Percentiles rank a stretch among this genome's conserved stretches.
These are phyloP conservation scores for Callipepla squamata DNA, from an alignment of 2,113 vertebrate species.

Conservation along the genomic window DNA sequence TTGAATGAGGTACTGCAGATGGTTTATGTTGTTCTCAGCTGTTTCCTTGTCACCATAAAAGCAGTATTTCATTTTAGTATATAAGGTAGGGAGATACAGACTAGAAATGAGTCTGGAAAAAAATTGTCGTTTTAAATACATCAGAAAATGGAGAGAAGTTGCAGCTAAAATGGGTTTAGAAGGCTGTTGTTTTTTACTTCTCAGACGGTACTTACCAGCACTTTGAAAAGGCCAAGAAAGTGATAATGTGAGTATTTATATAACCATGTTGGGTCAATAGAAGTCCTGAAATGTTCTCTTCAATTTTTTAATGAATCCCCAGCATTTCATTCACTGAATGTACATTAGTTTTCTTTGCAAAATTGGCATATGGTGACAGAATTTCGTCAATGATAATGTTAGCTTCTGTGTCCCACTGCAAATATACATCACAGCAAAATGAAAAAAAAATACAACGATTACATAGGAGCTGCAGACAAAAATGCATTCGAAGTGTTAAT, in stretches of 20 bases:
- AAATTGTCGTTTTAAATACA: neutral
- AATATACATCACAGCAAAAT: neutral
- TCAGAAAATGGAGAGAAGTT: neutral
- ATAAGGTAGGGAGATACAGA: fast-evolving
- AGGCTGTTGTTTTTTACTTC: neutral
- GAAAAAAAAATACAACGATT: neutral
- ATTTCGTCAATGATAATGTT: neutral
- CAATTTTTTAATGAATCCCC: neutral
- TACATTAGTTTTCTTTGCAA: neutral
- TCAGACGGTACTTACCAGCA: neutral
- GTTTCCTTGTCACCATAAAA: neutral
- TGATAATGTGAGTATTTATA: neutral
- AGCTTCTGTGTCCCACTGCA: neutral
- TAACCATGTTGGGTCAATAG: fast-evolving
- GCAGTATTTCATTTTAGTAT: neutral
- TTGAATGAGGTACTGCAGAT: neutral
- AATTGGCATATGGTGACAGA: fast-evolving
- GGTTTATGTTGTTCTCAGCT: neutral
- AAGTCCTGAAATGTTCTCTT: neutral
- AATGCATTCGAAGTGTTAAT: neutral
- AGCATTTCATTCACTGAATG: neutral
- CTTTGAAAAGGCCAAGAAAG: neutral
- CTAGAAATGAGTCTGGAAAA: neutral
- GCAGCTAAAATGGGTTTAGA: neutral
- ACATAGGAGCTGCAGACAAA: neutral